Evolutionary conservation across 2,888 invertebrate species (phyloP), one percentile per base, ranked within the genome.

Genomic region (Griposia aprilina): DNA sequence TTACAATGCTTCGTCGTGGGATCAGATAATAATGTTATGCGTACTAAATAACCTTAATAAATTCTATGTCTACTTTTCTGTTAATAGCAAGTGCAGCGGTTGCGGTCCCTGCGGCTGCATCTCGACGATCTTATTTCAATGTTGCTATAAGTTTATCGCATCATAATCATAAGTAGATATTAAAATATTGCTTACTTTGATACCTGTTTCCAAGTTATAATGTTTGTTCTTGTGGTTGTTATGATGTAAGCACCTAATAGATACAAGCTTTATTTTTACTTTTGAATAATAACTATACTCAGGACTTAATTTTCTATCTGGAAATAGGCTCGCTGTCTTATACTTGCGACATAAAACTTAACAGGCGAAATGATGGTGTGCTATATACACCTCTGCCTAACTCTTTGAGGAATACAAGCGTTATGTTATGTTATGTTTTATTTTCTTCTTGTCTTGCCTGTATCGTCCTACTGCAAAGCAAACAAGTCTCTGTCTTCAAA

Each of bases 41-140:
- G 69, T 55, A 66, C 10, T 79, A 50, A 62, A 66, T 76, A 76
- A 70, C 20, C 20, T 73, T 36, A 62, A 71, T 83, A 69, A 66
- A 73, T 17, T 63, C 66, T 55, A 4, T 70, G 57, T 72, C 45
- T 59, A 68, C 69, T 82, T 74, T 41, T 81, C 72, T 72, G 41
- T 59, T 55, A 36, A 15, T 60, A 85, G 20, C 74, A 79, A 78
- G 59, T 65, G 62, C 71, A 70, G 63, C 50, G 65, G 57, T 74
- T 88, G 88, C 52, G 88, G 88, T 88, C 55, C 60, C 55, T 87
- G 88, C 50, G 88, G 84, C 45, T 70, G 41, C 60, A 62, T 48
- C 71, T 48, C 36, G 11, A 48, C 36, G 78, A 82, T 88, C 79
- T 59, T 76, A 82, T 88, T 86, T 76, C 89, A 76, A 23, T 52